Percentiles rank a stretch among this genome's conserved stretches.
Evolutionary conservation across 2,113 vertebrate genomes (phyloP).

Genomic region (Eublepharis macularius): DNA sequence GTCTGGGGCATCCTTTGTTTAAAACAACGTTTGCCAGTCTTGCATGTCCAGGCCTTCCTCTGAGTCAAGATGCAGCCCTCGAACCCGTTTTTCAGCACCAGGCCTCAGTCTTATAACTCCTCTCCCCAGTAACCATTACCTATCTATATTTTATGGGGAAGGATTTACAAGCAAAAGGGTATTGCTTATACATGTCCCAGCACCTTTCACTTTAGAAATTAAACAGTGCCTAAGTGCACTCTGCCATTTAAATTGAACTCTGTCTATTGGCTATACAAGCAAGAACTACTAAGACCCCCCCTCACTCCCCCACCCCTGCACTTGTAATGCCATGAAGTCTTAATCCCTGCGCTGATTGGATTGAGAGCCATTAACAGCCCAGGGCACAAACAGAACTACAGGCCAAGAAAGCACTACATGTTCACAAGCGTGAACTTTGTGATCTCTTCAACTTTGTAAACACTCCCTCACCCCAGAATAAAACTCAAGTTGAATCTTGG

Average conservation of each 20-base stretch:
- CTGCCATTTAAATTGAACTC: background rate
- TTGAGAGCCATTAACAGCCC: background rate
- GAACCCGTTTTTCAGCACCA: background rate
- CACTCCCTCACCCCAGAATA: background rate
- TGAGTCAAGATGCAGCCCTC: background rate
- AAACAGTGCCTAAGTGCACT: background rate
- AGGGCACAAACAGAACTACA: background rate
- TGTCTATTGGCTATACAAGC: background rate
- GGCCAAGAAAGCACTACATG: background rate
- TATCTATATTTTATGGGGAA: background rate
- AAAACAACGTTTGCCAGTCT: background rate
- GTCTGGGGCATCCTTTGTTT: background rate
- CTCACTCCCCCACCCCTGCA: background rate
- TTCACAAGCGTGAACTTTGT: background rate
- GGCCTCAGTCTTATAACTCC: background rate
- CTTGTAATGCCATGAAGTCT: background rate
- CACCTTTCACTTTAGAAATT: background rate
- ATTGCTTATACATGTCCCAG: background rate
- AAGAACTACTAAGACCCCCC: background rate
- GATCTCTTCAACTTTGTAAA: background rate
- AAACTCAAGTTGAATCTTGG: background rate
- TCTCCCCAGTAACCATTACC: background rate
- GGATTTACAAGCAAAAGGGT: background rate
- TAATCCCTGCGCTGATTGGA: constrained; percentile 11
- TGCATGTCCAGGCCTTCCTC: background rate